Evolutionary conservation across 2,797 vertebrate species (phyloP).

Genomic region (Cryptoprocta ferox): DNA sequence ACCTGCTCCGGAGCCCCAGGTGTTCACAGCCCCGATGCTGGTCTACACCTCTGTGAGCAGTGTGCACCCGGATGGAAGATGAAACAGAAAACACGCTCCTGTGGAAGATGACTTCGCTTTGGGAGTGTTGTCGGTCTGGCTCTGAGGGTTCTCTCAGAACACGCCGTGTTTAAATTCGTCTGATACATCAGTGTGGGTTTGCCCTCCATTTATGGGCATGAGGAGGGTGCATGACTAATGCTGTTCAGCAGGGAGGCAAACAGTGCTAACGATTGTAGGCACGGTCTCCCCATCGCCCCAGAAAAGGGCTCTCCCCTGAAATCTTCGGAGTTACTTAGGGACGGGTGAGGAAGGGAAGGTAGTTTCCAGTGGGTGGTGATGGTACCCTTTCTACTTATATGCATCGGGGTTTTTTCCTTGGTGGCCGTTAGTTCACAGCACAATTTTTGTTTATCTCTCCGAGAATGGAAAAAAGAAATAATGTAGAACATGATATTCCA

Average conservation of each 20-base stretch:
- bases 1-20: background rate
- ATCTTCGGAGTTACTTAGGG: background rate
- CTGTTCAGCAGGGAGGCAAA: slow-evolving; percentile 59
- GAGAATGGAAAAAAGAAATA: slow-evolving; percentile 25
- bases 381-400: background rate
- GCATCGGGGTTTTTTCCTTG: background rate
- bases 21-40: background rate
- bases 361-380: background rate
- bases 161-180: slow-evolving; percentile 63
- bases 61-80: slow-evolving; percentile 24
- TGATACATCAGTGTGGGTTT: slow-evolving; percentile 64
- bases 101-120: slow-evolving; percentile 57
- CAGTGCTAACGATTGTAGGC: slow-evolving; percentile 63
- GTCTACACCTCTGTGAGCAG: background rate
- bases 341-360: background rate
- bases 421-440: background rate
- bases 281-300: slow-evolving; percentile 11
- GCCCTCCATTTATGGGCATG: slow-evolving; percentile 74
- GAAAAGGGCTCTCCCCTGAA: background rate
- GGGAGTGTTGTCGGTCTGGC: slow-evolving; percentile 71
- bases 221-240: slow-evolving; percentile 77
- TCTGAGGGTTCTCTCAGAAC: slow-evolving; percentile 45
- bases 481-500: slow-evolving; percentile 44
- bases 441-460: slow-evolving; percentile 25
- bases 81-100: slow-evolving; percentile 68